A percentile compares a stretch with the other conserved stretches of the same genome.
phyloP scores from a whole-genome alignment of 2,797 vertebrate species.

The Graptemys geographica region DNA sequence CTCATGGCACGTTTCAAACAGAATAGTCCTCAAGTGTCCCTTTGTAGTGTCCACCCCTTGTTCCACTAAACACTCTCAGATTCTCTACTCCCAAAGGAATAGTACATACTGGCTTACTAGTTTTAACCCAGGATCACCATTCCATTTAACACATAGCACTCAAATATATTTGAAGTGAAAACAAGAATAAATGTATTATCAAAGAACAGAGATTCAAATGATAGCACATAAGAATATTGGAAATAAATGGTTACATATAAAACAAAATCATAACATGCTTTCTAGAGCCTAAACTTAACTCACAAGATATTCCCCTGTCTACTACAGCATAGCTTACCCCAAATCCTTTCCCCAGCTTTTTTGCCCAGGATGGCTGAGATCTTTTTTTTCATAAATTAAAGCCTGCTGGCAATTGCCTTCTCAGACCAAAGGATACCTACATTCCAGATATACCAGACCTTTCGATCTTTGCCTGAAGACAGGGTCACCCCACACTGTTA shows the following conservation, averaged over 20 bases:
- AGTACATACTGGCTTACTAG: not conserved
- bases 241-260: not conserved
- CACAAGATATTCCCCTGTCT: not conserved
- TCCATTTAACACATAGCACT: not conserved
- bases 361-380: not conserved
- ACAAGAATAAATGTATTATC: not conserved
- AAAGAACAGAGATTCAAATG: not conserved
- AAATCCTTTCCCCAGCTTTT: not conserved
- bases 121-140: not conserved
- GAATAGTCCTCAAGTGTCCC: no score
- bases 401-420: not conserved
- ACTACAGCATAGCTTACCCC: not conserved
- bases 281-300: not conserved
- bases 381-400: not conserved
- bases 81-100: not conserved
- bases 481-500: no score
- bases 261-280: not conserved
- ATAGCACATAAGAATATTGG: not conserved
- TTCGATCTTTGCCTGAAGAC: no score
- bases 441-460: not conserved
- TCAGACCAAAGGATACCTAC: not conserved
- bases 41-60: no score
- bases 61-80: not conserved
- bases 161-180: not conserved
- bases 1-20: no score